Conservation (phyloP, 1,140 invertebrate genomes). For the Branchinecta lynchi region DNA sequence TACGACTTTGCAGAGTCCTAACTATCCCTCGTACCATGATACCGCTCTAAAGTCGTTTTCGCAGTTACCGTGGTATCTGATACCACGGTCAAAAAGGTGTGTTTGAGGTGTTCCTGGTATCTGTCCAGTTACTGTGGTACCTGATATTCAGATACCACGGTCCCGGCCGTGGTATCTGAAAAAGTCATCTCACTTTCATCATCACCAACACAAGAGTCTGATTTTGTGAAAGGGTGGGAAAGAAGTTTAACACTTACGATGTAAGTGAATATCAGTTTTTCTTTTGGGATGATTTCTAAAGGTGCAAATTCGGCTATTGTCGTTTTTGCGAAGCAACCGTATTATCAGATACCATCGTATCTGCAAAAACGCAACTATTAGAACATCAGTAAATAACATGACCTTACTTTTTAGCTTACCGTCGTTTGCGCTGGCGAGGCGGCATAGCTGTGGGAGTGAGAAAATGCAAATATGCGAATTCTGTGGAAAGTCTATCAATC, state of each 20-base stretch:
- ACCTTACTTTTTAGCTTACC: neutral
- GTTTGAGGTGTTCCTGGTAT: no score
- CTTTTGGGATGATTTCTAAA: neutral
- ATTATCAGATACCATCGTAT: neutral
- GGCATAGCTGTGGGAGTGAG: neutral
- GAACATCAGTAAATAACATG: neutral
- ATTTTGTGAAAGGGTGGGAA: neutral
- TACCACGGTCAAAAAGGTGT: no score
- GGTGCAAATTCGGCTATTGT: neutral
- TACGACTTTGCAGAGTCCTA: no score
- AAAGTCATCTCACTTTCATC: no score
- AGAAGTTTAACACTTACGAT: neutral
- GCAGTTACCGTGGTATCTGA: no score
- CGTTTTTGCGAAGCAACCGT: neutral
- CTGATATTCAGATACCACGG: no score
- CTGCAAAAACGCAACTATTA: neutral
- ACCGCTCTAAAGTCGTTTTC: no score
- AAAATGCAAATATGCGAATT: neutral
- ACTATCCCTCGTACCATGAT: no score
- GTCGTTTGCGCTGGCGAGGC: neutral
- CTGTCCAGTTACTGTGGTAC: no score
- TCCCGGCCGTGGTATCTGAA: no score
- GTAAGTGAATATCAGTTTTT: neutral
- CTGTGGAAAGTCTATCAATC: neutral
- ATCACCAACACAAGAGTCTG: no score